Percentiles rank a stretch among this genome's conserved stretches.
These are phyloP conservation scores for Microhierax caerulescens DNA, from an alignment of 2,797 vertebrate genomes.

Conservation along the genomic window DNA sequence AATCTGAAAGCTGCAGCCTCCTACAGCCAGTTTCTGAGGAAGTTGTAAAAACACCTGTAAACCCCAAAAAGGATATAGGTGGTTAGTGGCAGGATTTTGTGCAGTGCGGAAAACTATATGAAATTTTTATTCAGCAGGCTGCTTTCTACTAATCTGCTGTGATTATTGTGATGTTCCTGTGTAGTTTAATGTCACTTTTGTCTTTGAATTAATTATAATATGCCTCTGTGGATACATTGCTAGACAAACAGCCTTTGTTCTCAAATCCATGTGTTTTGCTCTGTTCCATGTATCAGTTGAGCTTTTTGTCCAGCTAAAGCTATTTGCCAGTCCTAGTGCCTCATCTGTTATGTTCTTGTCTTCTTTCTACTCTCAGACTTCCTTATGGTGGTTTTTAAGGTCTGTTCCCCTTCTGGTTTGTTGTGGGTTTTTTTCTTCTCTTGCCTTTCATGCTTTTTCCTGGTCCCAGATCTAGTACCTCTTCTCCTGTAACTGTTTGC, in stretches of 20 bases:
- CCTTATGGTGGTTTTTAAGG: not conserved
- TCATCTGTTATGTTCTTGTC: not conserved
- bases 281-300: fast-evolving
- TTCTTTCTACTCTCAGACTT: not conserved
- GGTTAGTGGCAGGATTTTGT: not conserved
- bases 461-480: not conserved
- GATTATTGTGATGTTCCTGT: not conserved
- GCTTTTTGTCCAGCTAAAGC: not conserved
- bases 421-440: not conserved
- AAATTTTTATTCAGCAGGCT: not conserved
- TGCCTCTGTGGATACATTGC: not conserved
- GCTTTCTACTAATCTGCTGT: not conserved
- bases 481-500: not conserved
- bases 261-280: not conserved
- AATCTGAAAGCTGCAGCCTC: not conserved
- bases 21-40: not conserved
- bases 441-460: not conserved
- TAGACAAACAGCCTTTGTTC: not conserved
- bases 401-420: not conserved
- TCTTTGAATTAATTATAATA: not conserved
- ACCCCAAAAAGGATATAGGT: not conserved
- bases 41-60: not conserved
- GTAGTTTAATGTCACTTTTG: not conserved
- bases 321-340: not conserved
- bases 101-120: not conserved